Conservation (phyloP, 2,888 invertebrate genomes). For the Stenichneumon culpator region DNA sequence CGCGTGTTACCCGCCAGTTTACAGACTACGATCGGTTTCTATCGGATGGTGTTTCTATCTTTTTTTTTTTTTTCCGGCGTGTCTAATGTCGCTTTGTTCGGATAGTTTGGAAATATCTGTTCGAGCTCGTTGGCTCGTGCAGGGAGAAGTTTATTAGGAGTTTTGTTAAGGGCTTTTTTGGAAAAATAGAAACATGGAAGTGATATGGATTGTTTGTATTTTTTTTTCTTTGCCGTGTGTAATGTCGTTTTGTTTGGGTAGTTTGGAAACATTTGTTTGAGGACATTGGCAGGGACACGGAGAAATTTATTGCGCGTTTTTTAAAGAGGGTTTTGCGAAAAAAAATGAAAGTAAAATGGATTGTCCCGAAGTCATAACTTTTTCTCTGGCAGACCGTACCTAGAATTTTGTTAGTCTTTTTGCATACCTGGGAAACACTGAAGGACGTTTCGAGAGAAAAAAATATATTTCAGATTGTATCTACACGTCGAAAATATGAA, state of each 20-base stretch:
- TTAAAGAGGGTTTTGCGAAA: too few relatives aligned
- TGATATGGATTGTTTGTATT: neutral
- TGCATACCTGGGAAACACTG: too few relatives aligned
- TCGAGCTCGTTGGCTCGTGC: neutral
- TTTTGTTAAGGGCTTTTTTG: too few relatives aligned
- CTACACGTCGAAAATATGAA: neutral
- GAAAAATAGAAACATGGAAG: too few relatives aligned
- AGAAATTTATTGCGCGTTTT: constrained; percentile 29
- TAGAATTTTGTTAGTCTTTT: too few relatives aligned
- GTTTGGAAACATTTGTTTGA: constrained; percentile 23
- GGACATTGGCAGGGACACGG: neutral
- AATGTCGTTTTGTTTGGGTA: constrained; percentile 5
- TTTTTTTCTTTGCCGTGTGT: neutral
- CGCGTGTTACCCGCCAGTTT: constrained; percentile 4
- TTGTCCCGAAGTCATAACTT: too few relatives aligned
- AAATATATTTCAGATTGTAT: too few relatives aligned
- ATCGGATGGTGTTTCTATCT: constrained; percentile 45
- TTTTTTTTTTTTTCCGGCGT: neutral
- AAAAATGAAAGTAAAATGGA: too few relatives aligned
- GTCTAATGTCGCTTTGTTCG: constrained; percentile 5
- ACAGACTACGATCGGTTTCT: constrained; percentile 47
- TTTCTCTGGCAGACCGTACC: too few relatives aligned
- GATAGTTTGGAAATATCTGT: constrained; percentile 27
- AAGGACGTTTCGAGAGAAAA: too few relatives aligned
- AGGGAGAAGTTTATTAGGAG: constrained; percentile 34